These are phyloP conservation scores for Campopleginae sp. DNA, from an alignment of 2,888 invertebrate species.

Conservation along the genomic window DNA sequence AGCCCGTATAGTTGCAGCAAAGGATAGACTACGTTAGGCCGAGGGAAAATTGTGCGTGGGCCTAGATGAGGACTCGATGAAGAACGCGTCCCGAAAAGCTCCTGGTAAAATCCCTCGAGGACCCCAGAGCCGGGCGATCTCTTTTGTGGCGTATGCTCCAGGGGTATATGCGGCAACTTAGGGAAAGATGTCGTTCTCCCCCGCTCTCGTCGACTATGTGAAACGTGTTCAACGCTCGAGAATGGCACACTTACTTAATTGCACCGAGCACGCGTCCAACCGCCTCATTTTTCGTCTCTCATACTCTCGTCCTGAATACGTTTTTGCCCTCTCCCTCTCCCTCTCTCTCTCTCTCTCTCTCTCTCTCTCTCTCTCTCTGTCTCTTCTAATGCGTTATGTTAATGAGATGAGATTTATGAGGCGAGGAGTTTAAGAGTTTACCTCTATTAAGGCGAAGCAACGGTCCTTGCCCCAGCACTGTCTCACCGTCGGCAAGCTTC, in stretches of 20 bases:
- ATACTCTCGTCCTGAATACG: slow-evolving; percentile 13
- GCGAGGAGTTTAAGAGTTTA: slow-evolving; percentile 73
- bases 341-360: slow-evolving; percentile 2
- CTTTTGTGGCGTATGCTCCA: slow-evolving; percentile 41
- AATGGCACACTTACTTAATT: slow-evolving; percentile 79
- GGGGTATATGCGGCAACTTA: slow-evolving; percentile 40
- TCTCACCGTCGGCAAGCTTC: slow-evolving; percentile 57
- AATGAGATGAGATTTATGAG: slow-evolving; percentile 76
- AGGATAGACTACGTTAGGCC: slow-evolving; percentile 17
- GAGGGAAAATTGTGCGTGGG: slow-evolving; percentile 9
- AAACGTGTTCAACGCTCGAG: slow-evolving; percentile 65
- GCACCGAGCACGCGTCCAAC: slow-evolving; percentile 74
- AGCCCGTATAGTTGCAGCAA: slow-evolving; percentile 30
- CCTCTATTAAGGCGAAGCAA: slow-evolving; percentile 71
- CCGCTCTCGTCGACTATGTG: slow-evolving; percentile 43
- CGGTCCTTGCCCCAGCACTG: slow-evolving; percentile 52
- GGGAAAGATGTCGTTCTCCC: slow-evolving; percentile 41
- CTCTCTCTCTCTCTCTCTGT: slow-evolving; percentile 26
- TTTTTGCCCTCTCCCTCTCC: not conserved
- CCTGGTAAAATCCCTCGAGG: slow-evolving; percentile 53
- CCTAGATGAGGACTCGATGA: slow-evolving; percentile 32
- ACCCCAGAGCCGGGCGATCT: slow-evolving; percentile 60
- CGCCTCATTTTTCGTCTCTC: slow-evolving; percentile 37
- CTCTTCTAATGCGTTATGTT: slow-evolving; percentile 79
- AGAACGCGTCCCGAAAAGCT: slow-evolving; percentile 53